Evolutionary conservation across 2,888 invertebrate species (phyloP).

Genomic region (Archaeoteleia sp.): DNA sequence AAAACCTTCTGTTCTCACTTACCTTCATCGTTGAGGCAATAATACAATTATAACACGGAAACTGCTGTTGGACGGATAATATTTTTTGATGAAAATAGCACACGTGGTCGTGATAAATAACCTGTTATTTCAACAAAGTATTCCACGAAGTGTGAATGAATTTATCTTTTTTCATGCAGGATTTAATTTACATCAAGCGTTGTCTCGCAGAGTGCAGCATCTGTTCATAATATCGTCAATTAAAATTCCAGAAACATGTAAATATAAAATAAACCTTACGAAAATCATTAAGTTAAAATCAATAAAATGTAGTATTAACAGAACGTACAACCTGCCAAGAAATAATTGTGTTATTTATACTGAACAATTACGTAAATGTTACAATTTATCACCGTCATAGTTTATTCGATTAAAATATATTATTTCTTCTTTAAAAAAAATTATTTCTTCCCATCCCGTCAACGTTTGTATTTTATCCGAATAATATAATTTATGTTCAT

Average conservation of each 20-base stretch:
- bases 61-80: not conserved
- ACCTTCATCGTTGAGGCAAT: not conserved
- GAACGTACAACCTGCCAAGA: no score
- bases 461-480: no score
- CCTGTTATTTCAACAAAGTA: not conserved
- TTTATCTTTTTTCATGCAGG: not conserved
- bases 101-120: not conserved
- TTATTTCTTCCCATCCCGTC: no score
- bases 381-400: no score
- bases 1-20: not conserved
- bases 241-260: not conserved
- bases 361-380: no score
- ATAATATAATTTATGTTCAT: no score
- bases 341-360: no score
- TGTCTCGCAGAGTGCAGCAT: not conserved
- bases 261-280: not conserved
- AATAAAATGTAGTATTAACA: no score
- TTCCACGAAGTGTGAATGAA: not conserved
- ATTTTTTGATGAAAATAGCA: not conserved
- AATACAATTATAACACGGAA: not conserved
- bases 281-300: no score
- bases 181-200: not conserved
- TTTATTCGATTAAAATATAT: no score
- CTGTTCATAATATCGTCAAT: constrained; percentile 1
- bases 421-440: no score